Conservation (phyloP, 2,797 vertebrate genomes). For the Todus mexicanus region DNA sequence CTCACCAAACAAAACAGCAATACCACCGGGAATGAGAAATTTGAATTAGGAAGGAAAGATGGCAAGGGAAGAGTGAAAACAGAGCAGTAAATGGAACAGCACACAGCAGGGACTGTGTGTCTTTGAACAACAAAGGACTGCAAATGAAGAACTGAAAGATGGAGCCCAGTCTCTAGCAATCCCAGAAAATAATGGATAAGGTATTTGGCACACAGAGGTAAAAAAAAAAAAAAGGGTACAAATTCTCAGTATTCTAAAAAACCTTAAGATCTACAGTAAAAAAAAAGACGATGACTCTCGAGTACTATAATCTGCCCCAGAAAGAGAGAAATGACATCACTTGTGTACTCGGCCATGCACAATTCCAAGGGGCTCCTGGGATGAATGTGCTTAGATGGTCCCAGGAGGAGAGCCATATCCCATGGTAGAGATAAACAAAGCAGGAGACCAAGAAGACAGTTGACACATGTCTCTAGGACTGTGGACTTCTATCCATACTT, state of each 20-base stretch:
- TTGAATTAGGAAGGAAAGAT: slow-evolving; percentile 14
- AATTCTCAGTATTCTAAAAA: background rate
- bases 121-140: slow-evolving; percentile 39
- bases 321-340: background rate
- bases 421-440: background rate
- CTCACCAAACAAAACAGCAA: slow-evolving; percentile 21
- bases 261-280: background rate
- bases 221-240: background rate
- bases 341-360: background rate
- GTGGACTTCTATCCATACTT: background rate
- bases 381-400: background rate
- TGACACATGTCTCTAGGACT: background rate
- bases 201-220: background rate
- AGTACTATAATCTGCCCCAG: background rate
- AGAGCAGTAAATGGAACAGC: slow-evolving; percentile 16
- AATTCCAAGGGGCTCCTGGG: background rate
- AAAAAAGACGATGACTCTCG: background rate
- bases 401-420: background rate
- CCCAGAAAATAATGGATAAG: background rate
- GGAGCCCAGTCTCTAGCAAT: background rate
- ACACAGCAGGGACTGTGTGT: slow-evolving; percentile 9
- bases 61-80: slow-evolving; percentile 1
- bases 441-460: background rate
- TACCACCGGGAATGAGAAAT: background rate
- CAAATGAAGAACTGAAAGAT: slow-evolving; percentile 12